A percentile compares a stretch with the other conserved stretches of the same genome.
phyloP scores from a whole-genome alignment of 2,797 vertebrate species.

The Liparis tanakae region DNA sequence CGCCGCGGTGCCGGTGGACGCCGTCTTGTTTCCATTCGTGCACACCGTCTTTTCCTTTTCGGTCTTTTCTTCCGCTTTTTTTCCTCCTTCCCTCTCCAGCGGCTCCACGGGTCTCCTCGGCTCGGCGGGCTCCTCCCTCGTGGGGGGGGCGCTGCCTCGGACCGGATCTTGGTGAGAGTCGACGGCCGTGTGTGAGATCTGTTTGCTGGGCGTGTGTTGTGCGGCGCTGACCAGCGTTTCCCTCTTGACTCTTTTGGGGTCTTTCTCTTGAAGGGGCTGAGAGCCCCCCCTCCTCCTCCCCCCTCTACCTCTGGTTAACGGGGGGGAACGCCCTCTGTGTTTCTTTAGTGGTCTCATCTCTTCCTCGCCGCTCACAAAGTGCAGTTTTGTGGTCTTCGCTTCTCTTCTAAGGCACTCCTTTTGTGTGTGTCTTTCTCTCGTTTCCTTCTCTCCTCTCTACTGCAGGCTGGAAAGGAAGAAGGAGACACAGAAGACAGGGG shows the following conservation, averaged over 20 bases:
- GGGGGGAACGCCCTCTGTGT: conserved; percentile 82
- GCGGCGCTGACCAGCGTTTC: conserved; percentile 68
- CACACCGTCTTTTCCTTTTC: conserved; percentile 61
- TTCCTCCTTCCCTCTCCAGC: conserved; percentile 43
- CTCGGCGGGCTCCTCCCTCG: conserved; percentile 68
- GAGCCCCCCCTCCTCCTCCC: conserved; percentile 77
- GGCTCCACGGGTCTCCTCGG: conserved; percentile 69
- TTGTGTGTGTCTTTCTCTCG: conserved; percentile 35
- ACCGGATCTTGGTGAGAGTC: conserved; percentile 66
- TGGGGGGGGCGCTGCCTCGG: conserved; percentile 63
- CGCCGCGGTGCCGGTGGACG: conserved; percentile 59
- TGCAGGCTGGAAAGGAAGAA: conserved; percentile 61
- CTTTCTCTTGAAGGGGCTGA: conserved; percentile 78
- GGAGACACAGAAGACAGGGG: conserved; percentile 61
- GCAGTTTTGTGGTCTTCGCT: conserved; percentile 45
- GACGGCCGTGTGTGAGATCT: conserved; percentile 56
- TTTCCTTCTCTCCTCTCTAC: conserved; percentile 44
- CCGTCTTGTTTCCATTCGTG: conserved; percentile 61
- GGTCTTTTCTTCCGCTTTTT: conserved; percentile 61
- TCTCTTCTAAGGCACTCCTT: conserved; percentile 73
- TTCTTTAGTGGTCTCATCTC: conserved; percentile 90
- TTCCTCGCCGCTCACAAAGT: conserved; percentile 64
- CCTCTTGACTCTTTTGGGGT: conserved; percentile 78
- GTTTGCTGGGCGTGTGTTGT: conserved; percentile 72
- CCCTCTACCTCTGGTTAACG: conserved; percentile 85